These are phyloP conservation scores for Jaculus jaculus DNA, from an alignment of 2,113 vertebrate genomes.

Conservation along the genomic window DNA sequence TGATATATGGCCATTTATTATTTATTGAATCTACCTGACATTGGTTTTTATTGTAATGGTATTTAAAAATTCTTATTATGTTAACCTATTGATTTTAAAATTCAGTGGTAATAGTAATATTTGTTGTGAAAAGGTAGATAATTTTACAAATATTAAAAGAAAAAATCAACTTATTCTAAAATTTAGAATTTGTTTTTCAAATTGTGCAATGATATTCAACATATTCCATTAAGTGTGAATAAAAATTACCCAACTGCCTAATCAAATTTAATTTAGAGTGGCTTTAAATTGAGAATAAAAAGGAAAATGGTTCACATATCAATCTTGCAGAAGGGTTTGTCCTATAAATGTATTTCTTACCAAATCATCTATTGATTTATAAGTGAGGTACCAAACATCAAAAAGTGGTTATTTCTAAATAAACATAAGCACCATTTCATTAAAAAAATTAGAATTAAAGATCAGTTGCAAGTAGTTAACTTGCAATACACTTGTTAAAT, in stretches of 20 bases:
- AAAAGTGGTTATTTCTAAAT: conserved; percentile 58
- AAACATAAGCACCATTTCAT: conserved; percentile 32
- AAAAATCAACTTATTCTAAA: conserved; percentile 1
- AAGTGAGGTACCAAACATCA: conserved; percentile 18
- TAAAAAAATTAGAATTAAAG: conserved; percentile 52
- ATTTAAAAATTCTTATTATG: neutral
- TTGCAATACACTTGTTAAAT: conserved; percentile 24
- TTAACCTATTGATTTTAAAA: neutral
- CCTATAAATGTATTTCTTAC: conserved; percentile 47
- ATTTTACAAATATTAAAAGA: conserved; percentile 2
- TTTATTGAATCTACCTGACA: conserved; percentile 9
- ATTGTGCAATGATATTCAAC: neutral
- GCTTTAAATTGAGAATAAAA: conserved; percentile 86
- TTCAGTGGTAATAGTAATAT: neutral
- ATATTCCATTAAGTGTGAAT: neutral
- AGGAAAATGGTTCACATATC: conserved; percentile 65
- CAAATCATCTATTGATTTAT: conserved; percentile 23
- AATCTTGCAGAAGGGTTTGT: neutral
- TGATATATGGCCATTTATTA: neutral
- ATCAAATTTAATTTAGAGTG: conserved; percentile 79
- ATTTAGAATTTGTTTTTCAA: conserved; percentile 8
- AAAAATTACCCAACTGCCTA: neutral
- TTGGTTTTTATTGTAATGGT: neutral
- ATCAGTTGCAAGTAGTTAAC: conserved; percentile 48
- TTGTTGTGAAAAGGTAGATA: neutral